A percentile compares a stretch with the other conserved stretches of the same genome.
Conservation (phyloP, 2,797 vertebrate genomes). For the Leucoraja ocellata region DNA sequence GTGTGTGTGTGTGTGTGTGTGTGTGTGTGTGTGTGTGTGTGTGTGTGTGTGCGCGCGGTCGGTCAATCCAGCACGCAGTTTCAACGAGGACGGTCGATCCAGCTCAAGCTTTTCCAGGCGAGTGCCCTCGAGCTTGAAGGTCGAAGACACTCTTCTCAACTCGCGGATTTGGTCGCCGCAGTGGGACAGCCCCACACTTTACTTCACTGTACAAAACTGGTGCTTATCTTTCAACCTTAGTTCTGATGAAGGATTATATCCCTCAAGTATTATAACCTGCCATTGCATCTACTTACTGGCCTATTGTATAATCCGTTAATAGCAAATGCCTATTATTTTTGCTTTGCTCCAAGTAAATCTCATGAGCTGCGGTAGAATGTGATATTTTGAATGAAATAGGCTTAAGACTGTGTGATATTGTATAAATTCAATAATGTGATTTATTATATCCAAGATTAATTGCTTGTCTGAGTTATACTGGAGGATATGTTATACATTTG, state of each 20-base stretch:
- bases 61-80: too few species aligned
- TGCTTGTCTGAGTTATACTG: neutral
- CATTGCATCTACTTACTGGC: neutral
- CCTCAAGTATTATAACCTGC: neutral
- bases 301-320: neutral
- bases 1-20: too few species aligned
- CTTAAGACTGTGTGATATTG: neutral
- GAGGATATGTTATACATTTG: neutral
- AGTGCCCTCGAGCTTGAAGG: too few species aligned
- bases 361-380: neutral
- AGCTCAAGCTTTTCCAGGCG: too few species aligned
- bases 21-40: too few species aligned
- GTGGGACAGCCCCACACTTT: neutral
- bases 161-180: too few species aligned
- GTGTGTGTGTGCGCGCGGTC: too few species aligned
- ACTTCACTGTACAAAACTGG: neutral
- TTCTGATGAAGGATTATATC: neutral
- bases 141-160: too few species aligned
- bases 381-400: neutral
- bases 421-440: neutral
- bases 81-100: too few species aligned
- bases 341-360: neutral
- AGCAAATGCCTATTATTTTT: neutral
- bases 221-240: neutral
- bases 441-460: neutral